Conservation (phyloP, 2,797 vertebrate genomes). For the Sebastes taczanowskii region DNA sequence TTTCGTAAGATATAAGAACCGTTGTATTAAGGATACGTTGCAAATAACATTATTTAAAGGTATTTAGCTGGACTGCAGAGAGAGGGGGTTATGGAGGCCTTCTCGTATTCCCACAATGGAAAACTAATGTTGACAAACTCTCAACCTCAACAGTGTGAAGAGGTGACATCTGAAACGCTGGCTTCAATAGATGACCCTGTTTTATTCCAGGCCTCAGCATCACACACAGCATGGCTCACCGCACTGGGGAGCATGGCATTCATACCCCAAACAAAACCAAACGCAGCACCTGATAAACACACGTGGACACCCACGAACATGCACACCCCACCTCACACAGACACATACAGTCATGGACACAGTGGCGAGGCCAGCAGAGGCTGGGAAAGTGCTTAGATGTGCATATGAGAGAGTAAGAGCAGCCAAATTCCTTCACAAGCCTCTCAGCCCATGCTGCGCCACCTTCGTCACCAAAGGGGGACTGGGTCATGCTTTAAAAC, state of each 20-base stretch:
- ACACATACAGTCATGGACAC: slow-evolving; percentile 34
- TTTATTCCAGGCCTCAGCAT: slow-evolving; percentile 59
- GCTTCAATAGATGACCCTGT: slow-evolving; percentile 47
- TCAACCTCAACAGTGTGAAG: slow-evolving; percentile 38
- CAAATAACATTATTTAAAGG: slow-evolving; percentile 6
- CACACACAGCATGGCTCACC: slow-evolving; percentile 48
- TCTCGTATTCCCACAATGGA: slow-evolving; percentile 30
- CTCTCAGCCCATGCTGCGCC: slow-evolving; percentile 49
- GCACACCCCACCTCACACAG: neutral
- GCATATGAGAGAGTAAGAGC: slow-evolving; percentile 67
- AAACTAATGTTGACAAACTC: slow-evolving; percentile 54
- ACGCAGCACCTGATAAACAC: slow-evolving; percentile 43
- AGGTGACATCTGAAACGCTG: slow-evolving; percentile 58
- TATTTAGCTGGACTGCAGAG: slow-evolving; percentile 19
- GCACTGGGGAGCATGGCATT: slow-evolving; percentile 48
- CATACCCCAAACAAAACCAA: slow-evolving; percentile 59
- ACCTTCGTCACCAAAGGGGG: slow-evolving; percentile 60
- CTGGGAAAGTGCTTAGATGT: slow-evolving; percentile 73
- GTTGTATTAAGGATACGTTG: neutral
- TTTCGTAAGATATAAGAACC: neutral
- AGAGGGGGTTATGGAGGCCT: neutral
- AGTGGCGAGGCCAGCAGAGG: slow-evolving; percentile 28
- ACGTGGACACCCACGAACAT: neutral
- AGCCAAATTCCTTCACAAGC: slow-evolving; percentile 67
- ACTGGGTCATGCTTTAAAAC: slow-evolving; percentile 68